Base-by-base conservation (phyloP, 2,113 vertebrate species). In the Tapirus terrestris region DNA sequence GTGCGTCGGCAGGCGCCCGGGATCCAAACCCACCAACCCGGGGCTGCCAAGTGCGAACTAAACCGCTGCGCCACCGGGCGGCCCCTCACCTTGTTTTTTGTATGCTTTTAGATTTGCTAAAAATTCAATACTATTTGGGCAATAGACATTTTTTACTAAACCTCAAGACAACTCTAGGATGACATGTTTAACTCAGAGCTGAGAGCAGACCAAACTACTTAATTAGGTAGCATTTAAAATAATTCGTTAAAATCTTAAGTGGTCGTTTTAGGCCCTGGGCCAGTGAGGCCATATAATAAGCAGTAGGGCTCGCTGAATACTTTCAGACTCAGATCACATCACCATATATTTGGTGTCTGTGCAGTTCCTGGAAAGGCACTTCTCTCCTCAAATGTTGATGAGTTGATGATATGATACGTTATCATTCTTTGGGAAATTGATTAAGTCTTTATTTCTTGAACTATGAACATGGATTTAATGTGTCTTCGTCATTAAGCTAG, bases 221-320 rank as follows among this genome's bases (percentile, higher is more conserved):
- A 20, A 63, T 4, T 56, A 70, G 51, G 36, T 63, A 89, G 33
- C 43, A 84, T 91, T 96, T 91, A 93, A 88, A 94, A 79, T 70
- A 91, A 80, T 81, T 81, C 5, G 27, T 80, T 89, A 92, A 56
- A 72, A 60, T 92, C 17, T 82, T 92, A 76, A 58, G 33, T 87
- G 12, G 23, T 53, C 91, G 72, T 84, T 91, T 93, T 51, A 75
- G 36, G 36, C 27, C 12, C 29, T 56, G 31, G 65, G 63, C n/a
- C 48, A 80, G 2, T 10, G n/a, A 68, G 29, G 58, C 63, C 25
- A 9, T 60, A 58, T 70, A 58, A 51, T 29, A 51, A 16, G 29
- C 8, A 73, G 14, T 3, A 45, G 29, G 10, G 12, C 18, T 58
- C n/a, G 2, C 3, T 91, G 20, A 96, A 56, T 53, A 36, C 51